Evolutionary conservation across 2,888 invertebrate species (phyloP).

Genomic region (Amphimallon solstitiale): DNA sequence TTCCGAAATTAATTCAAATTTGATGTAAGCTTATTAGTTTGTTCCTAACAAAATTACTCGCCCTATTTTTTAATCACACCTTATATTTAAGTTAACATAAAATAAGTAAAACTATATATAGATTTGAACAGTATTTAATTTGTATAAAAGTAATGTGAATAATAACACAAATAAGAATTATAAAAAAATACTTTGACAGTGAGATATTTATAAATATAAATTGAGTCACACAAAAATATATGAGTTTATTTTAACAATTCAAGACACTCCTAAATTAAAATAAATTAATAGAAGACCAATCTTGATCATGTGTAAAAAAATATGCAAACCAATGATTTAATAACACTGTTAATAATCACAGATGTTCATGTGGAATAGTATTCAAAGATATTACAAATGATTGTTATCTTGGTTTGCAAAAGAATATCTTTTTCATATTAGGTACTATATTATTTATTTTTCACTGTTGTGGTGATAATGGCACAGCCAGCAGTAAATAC

Average conservation of each 20-base stretch:
- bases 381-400: background rate
- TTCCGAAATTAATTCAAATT: too few relatives aligned
- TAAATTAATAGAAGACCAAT: slow-evolving; percentile 7
- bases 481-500: slow-evolving; percentile 68
- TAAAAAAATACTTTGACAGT: too few relatives aligned
- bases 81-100: too few relatives aligned
- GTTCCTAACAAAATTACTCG: too few relatives aligned
- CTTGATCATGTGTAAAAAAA: background rate
- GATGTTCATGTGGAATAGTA: background rate
- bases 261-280: background rate
- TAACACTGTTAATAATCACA: slow-evolving; percentile 10
- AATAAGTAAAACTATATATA: too few relatives aligned
- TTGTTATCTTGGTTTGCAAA: background rate
- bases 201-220: slow-evolving; percentile 12
- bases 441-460: slow-evolving; percentile 16
- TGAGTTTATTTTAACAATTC: background rate
- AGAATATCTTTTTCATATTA: slow-evolving; percentile 1
- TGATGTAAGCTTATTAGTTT: too few relatives aligned
- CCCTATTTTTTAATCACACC: too few relatives aligned
- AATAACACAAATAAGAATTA: too few relatives aligned
- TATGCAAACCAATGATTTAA: background rate
- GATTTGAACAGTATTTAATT: too few relatives aligned
- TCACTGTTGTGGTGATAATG: slow-evolving; percentile 63
- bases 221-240: slow-evolving; percentile 23
- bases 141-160: too few relatives aligned